phyloP scores from a whole-genome alignment of 2,888 invertebrate species.

The Agrypnus murinus region DNA sequence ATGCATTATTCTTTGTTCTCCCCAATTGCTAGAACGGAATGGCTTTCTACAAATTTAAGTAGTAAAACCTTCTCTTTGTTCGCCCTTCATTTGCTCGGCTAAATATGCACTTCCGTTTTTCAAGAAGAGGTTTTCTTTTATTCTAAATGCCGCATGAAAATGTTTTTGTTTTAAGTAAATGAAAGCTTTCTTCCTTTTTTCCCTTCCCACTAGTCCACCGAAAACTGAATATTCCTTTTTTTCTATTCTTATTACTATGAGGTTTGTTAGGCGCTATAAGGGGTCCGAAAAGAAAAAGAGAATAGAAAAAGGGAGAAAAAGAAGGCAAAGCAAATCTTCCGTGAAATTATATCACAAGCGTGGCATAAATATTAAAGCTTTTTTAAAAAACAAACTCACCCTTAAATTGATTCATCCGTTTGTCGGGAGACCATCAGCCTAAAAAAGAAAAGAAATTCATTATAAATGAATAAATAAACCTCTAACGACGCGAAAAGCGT shows the following conservation, averaged over 20 bases:
- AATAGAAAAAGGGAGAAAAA: background rate
- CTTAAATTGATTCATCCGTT: conserved; percentile 24
- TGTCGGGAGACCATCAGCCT: conserved; percentile 4
- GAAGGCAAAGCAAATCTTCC: conserved; percentile 12
- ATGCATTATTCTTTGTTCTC: conserved; percentile 56
- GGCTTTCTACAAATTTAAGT: conserved; percentile 55
- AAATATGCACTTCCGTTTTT: conserved; percentile 52
- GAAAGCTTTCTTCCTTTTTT: conserved; percentile 20
- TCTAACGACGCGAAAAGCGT: background rate
- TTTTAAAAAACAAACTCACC: conserved; percentile 29
- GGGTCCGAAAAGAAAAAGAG: background rate
- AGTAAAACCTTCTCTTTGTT: conserved; percentile 59
- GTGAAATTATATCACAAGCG: conserved; percentile 20
- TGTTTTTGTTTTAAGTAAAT: conserved; percentile 26
- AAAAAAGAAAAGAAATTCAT: conserved; percentile 18
- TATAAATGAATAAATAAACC: conserved; percentile 21
- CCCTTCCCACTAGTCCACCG: conserved; percentile 6
- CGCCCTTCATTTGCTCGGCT: conserved; percentile 56
- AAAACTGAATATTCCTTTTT: conserved; percentile 4
- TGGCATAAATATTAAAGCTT: conserved; percentile 26
- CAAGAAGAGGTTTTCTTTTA: conserved; percentile 33
- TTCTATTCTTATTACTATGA: conserved; percentile 22
- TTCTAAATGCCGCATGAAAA: conserved; percentile 7
- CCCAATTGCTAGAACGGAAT: conserved; percentile 26
- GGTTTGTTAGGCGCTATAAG: background rate